Percentiles rank a stretch among this genome's conserved stretches.
phyloP scores from a whole-genome alignment of 2,113 vertebrate genomes.

The Semicossyphus pulcher region DNA sequence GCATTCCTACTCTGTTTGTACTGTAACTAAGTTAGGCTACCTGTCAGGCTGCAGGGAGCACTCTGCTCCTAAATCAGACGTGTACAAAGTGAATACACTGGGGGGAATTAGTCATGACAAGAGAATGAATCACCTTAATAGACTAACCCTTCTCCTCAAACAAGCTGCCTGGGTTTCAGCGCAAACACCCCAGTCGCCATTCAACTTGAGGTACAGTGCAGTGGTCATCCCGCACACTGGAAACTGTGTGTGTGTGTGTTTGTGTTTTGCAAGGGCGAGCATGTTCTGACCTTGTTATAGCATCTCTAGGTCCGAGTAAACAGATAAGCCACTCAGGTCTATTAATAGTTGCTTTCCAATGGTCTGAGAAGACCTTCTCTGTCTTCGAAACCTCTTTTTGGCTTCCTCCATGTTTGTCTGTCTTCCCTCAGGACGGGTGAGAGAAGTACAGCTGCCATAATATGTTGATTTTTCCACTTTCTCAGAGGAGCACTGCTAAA shows the following conservation, averaged over 20 bases:
- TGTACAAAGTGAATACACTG: conserved; percentile 42
- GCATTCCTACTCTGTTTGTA: conserved; percentile 64
- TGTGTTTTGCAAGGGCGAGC: conserved; percentile 32
- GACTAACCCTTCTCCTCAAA: conserved; percentile 52
- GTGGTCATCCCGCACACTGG: conserved; percentile 54
- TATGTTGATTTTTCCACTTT: conserved; percentile 39
- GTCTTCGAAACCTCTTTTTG: conserved; percentile 34
- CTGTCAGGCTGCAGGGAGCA: conserved; percentile 43
- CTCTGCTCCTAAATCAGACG: conserved; percentile 56
- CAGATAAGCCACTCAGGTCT: conserved; percentile 45
- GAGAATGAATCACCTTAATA: conserved; percentile 60
- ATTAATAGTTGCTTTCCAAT: conserved; percentile 55
- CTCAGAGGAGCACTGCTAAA: conserved; percentile 9
- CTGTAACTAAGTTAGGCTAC: conserved; percentile 48
- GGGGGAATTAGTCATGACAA: conserved; percentile 51
- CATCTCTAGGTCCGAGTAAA: conserved; percentile 48
- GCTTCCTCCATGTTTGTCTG: conserved; percentile 48
- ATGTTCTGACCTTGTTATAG: conserved; percentile 46
- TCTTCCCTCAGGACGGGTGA: conserved; percentile 31
- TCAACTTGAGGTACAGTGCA: conserved; percentile 40
- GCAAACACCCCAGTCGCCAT: conserved; percentile 56
- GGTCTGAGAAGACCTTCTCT: conserved; percentile 50
- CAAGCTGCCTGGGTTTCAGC: conserved; percentile 34
- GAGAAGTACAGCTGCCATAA: conserved; percentile 23
- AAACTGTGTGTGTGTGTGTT: conserved; percentile 36